Conservation (phyloP, 2,888 invertebrate species). For the Dorcus hopei region DNA sequence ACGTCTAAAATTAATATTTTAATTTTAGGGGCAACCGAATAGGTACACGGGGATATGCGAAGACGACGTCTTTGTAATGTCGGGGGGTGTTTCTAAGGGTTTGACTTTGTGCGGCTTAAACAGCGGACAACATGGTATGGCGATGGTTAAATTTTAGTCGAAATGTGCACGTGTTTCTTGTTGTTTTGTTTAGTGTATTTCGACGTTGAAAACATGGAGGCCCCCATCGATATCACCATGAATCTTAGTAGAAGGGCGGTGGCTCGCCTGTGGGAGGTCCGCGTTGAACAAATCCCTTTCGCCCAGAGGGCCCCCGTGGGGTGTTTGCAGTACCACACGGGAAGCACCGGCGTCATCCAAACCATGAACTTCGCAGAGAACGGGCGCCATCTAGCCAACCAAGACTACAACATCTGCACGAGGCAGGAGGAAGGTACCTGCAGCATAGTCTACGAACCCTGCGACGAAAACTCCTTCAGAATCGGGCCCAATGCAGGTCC, state of each 20-base stretch:
- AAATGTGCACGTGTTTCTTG: neutral
- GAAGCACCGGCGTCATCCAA: conserved; percentile 60
- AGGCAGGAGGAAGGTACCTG: conserved; percentile 69
- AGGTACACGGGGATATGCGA: conserved; percentile 75
- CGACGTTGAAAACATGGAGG: conserved; percentile 57
- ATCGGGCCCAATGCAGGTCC: conserved; percentile 55
- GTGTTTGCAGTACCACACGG: conserved; percentile 72
- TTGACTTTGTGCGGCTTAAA: conserved; percentile 77
- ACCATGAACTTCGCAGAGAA: conserved; percentile 82
- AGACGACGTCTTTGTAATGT: conserved; percentile 65
- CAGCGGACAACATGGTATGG: conserved; percentile 75
- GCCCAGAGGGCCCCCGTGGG: conserved; percentile 73
- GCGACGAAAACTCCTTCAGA: conserved; percentile 71
- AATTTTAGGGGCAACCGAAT: conserved; percentile 75
- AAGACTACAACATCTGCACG: conserved; percentile 75
- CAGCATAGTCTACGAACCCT: conserved; percentile 73
- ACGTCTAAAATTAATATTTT: neutral
- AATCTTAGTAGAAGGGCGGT: conserved; percentile 61
- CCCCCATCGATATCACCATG: conserved; percentile 53
- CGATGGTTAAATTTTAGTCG: neutral
- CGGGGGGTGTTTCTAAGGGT: conserved; percentile 56
- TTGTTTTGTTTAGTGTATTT: conserved; percentile 59
- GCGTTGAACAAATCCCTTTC: conserved; percentile 73
- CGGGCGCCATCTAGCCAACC: conserved; percentile 74
- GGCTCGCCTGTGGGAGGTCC: conserved; percentile 75